phyloP scores from a whole-genome alignment of 1,140 invertebrate species.

The Carposina sasakii region DNA sequence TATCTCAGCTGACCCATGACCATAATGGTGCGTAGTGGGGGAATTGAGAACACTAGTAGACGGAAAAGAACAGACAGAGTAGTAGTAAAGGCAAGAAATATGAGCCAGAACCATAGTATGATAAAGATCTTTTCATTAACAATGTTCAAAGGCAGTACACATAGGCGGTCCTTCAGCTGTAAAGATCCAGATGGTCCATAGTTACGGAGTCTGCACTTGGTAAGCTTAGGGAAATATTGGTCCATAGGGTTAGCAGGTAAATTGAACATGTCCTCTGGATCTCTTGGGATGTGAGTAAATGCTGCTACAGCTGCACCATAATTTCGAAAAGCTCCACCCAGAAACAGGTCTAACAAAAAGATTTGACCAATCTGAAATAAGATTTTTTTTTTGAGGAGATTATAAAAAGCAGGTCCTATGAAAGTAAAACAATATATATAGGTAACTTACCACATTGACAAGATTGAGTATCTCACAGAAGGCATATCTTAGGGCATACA shows the following conservation, averaged over 20 bases:
- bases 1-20: constrained; percentile 72
- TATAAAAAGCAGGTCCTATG: too few species aligned
- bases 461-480: constrained; percentile 83
- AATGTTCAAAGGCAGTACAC: constrained; percentile 83
- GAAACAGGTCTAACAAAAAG: constrained; percentile 79
- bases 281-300: constrained; percentile 50
- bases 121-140: constrained; percentile 88
- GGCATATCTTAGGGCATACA: constrained; percentile 79
- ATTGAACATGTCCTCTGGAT: constrained; percentile 37
- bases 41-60: constrained; percentile 64
- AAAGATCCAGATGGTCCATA: constrained; percentile 77
- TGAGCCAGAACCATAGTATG: constrained; percentile 88
- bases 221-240: constrained; percentile 81
- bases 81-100: constrained; percentile 77
- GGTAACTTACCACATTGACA: constrained; percentile 77
- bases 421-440: not conserved
- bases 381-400: too few species aligned
- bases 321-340: constrained; percentile 81
- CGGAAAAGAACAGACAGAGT: constrained; percentile 77
- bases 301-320: constrained; percentile 78
- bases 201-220: constrained; percentile 83
- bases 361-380: constrained; percentile 73
- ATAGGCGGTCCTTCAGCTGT: constrained; percentile 78
- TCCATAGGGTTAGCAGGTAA: constrained; percentile 72
- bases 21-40: constrained; percentile 70